These are phyloP conservation scores for Passerina amoena DNA, from an alignment of 2,113 vertebrate genomes.

Conservation along the genomic window DNA sequence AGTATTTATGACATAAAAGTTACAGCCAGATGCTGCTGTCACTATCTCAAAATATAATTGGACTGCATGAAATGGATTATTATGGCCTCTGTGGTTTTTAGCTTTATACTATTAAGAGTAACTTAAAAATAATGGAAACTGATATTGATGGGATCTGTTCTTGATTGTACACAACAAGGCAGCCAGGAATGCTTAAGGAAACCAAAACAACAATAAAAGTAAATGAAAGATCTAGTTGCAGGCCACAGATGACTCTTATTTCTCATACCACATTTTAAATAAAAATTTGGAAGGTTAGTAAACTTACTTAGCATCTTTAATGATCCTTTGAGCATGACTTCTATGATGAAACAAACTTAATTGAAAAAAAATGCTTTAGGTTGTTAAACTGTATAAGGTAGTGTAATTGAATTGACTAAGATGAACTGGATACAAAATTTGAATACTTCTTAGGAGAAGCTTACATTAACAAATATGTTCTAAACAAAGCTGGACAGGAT, in stretches of 20 bases:
- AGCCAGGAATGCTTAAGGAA: slow-evolving; percentile 48
- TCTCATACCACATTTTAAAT: slow-evolving; percentile 15
- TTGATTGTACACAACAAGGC: slow-evolving; percentile 26
- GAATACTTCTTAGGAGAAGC: background rate
- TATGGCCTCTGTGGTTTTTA: slow-evolving; percentile 28
- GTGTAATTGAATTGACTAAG: background rate
- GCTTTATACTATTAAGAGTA: slow-evolving; percentile 22
- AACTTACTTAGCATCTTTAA: slow-evolving; percentile 15
- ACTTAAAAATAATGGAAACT: slow-evolving; percentile 41
- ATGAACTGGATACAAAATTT: background rate
- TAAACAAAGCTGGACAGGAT: background rate
- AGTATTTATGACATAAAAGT: background rate
- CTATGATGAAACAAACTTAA: background rate
- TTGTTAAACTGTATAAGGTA: background rate
- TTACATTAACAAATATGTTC: background rate
- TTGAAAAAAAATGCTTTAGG: background rate
- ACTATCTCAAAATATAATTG: slow-evolving; percentile 20
- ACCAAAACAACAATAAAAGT: slow-evolving; percentile 48
- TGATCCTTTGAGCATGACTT: background rate
- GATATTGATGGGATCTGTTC: slow-evolving; percentile 54
- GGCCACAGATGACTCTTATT: background rate
- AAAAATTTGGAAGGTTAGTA: slow-evolving; percentile 37
- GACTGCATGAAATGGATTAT: background rate
- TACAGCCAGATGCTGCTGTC: slow-evolving; percentile 2
- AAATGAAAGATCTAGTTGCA: slow-evolving; percentile 41